Base-by-base conservation (phyloP, 2,113 vertebrate species). In the Tympanuchus pallidicinctus region DNA sequence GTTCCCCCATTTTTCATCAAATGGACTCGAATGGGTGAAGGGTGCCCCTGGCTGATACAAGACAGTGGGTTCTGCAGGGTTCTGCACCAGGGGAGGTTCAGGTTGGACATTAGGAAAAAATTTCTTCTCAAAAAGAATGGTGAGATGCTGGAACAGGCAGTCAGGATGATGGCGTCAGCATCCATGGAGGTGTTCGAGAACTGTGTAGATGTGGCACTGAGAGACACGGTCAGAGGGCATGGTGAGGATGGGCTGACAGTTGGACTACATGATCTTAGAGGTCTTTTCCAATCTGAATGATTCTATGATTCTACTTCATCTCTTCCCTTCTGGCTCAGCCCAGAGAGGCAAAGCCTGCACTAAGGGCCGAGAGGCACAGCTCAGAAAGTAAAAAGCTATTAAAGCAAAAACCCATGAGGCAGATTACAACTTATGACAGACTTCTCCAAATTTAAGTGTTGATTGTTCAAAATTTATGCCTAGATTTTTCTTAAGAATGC, bases 401-500 rank as follows among this genome's bases (percentile, higher is more conserved):
- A 93, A 89, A 95, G 61, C 1, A 6, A 96, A 97, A 95, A 77
- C 90, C 85, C 88, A 94, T 50, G 88, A 96, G 93, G 70, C 85
- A 90, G 72, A 72, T 95, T 94, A 96, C 88, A 96, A 85, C 91
- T 94, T 96, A 92, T 90, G 96, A 92, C 96, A 97, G 93, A 93
- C 92, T 90, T 95, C 95, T 95, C 92, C 95, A 96, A 97, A 96
- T 90, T 82, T 87, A 90, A 77, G 92, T 96, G 94, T 90, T 95
- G 84, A 91, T 94, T 96, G 96, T 96, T 96, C 93, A 97, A 96
- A 97, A 97, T 95, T 94, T 91, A 89, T 86, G 94, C 93, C 96
- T 88, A 95, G 87, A 91, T 94, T 97, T 97, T 97, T 96, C 94
- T 97, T 92, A 96, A 97, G 96, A 97, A 97, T 95, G 93, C 81